These are phyloP conservation scores for Dasypus novemcinctus DNA, from an alignment of 2,113 vertebrate genomes.

Conservation along the genomic window DNA sequence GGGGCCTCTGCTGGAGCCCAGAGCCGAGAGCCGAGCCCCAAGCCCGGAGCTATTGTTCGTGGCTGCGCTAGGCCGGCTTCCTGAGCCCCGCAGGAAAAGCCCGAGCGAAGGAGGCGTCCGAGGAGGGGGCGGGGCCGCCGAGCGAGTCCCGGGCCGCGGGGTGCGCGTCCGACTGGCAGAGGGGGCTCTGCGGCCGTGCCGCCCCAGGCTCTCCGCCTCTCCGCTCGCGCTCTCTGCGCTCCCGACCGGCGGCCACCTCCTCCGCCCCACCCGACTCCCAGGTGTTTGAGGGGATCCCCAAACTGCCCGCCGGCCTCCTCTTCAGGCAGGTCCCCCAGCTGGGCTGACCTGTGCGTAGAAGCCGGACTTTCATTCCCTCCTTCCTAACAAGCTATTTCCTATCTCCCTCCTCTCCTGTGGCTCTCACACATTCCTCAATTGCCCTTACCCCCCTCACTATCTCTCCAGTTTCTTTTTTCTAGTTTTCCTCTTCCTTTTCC, in stretches of 20 bases:
- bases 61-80: constrained; percentile 64
- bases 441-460: background rate
- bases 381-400: background rate
- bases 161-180: background rate
- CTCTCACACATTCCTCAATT: background rate
- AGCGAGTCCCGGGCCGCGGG: background rate
- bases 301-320: background rate
- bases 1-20: background rate
- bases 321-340: background rate
- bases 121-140: constrained; percentile 65
- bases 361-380: background rate
- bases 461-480: background rate
- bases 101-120: constrained; percentile 34
- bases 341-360: background rate
- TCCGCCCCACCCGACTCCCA: constrained; percentile 48
- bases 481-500: background rate
- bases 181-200: background rate
- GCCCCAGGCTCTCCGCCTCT: background rate
- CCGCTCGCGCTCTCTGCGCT: fast-evolving
- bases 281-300: constrained; percentile 11
- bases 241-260: background rate
- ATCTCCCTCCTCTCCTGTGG: background rate
- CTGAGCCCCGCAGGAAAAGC: constrained; percentile 77
- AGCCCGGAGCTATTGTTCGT: constrained; percentile 69
- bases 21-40: background rate